Evolutionary conservation across 2,113 vertebrate genomes (phyloP).

Genomic region (Pardalotus punctatus): DNA sequence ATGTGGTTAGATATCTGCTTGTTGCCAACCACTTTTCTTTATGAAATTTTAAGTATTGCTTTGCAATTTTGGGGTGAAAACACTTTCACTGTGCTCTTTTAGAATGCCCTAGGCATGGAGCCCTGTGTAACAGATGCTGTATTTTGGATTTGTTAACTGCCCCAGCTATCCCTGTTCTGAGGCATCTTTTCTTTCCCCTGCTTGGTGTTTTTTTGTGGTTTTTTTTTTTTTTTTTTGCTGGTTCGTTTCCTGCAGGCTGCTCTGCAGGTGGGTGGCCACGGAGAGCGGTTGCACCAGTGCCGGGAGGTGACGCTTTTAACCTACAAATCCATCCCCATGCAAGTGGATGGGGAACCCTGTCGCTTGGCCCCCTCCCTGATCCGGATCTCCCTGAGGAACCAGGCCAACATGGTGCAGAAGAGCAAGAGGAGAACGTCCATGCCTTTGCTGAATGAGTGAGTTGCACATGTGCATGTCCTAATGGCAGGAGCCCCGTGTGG

Average conservation of each 20-base stretch:
- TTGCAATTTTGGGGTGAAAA: not conserved
- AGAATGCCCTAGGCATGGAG: not conserved
- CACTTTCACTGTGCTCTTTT: not conserved
- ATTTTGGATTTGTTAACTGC: not conserved
- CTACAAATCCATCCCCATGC: conserved; percentile 83
- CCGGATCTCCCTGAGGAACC: conserved; percentile 79
- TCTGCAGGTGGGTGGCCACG: conserved; percentile 81
- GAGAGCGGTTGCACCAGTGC: conserved; percentile 82
- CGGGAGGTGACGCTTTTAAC: conserved; percentile 80
- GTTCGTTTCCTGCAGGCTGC: conserved; percentile 69
- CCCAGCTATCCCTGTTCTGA: not conserved
- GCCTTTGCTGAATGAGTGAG: conserved; percentile 85
- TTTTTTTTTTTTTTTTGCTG: not conserved
- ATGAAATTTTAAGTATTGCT: not conserved
- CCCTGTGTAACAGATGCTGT: not conserved
- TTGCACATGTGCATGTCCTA: conserved; percentile 36
- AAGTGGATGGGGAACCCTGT: conserved; percentile 83
- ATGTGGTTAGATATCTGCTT: not conserved
- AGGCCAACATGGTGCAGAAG: conserved; percentile 86
- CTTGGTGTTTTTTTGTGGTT: not conserved
- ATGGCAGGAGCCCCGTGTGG: not conserved
- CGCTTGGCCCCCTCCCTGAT: conserved; percentile 79
- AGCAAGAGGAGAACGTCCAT: conserved; percentile 84
- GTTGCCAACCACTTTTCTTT: not conserved
- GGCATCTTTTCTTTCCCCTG: not conserved